Conservation (phyloP, 2,797 vertebrate genomes). For the Loriculus beryllinus region DNA sequence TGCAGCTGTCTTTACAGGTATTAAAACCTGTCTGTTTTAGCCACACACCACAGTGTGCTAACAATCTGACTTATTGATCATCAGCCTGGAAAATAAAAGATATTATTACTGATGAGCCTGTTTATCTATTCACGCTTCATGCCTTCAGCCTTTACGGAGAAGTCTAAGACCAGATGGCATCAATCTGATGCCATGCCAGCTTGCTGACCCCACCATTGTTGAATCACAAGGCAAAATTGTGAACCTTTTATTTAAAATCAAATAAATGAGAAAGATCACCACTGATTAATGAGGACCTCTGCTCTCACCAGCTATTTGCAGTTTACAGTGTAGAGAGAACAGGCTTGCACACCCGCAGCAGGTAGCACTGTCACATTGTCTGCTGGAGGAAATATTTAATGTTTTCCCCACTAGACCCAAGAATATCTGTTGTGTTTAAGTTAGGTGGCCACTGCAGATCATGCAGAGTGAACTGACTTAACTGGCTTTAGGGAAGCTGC, state of each 20-base stretch:
- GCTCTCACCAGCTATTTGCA: neutral
- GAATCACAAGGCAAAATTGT: neutral
- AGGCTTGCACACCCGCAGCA: neutral
- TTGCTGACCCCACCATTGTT: neutral
- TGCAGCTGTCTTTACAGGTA: neutral
- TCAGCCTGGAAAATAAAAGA: conserved; percentile 43
- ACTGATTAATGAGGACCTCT: neutral
- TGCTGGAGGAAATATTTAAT: neutral
- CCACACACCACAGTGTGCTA: neutral
- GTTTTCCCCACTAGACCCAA: neutral
- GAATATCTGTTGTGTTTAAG: neutral
- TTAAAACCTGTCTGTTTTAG: neutral
- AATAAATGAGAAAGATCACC: neutral
- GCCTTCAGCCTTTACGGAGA: conserved; percentile 10
- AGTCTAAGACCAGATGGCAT: neutral
- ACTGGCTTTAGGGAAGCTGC: conserved; percentile 6
- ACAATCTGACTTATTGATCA: neutral
- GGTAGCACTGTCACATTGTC: neutral
- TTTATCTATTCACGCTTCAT: conserved; percentile 5
- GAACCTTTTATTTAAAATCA: neutral
- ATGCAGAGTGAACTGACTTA: neutral
- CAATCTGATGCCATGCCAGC: neutral
- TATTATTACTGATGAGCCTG: neutral
- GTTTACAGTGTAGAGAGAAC: neutral
- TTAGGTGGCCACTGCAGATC: neutral